phyloP scores from a whole-genome alignment of 2,888 invertebrate genomes.

The Phyllotreta striolata region DNA sequence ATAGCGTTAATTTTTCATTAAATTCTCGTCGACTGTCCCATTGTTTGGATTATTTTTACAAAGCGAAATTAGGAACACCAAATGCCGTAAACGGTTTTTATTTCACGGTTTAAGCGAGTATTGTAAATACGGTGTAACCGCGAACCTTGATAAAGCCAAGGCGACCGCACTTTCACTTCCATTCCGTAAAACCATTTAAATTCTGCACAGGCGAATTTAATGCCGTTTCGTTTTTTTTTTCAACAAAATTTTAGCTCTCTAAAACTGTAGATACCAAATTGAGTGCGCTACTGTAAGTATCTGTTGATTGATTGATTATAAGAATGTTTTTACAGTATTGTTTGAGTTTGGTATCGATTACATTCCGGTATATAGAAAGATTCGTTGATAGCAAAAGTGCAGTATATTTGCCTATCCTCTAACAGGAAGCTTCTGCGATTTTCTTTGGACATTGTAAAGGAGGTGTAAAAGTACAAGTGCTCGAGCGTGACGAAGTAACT shows the following conservation, averaged over 20 bases:
- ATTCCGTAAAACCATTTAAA: slow-evolving; percentile 6
- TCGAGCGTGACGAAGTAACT: slow-evolving; percentile 32
- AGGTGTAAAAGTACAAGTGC: slow-evolving; percentile 22
- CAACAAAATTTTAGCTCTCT: no score
- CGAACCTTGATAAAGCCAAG: slow-evolving; percentile 27
- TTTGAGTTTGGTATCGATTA: no score
- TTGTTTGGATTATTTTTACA: slow-evolving; percentile 17
- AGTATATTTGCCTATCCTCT: background rate
- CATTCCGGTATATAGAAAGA: background rate
- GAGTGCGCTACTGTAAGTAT: no score
- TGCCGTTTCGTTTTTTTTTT: no score
- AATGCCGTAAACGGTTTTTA: slow-evolving; percentile 22
- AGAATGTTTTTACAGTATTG: no score
- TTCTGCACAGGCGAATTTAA: slow-evolving; percentile 14
- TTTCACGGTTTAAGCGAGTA: slow-evolving; percentile 23
- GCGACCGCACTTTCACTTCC: slow-evolving; percentile 25
- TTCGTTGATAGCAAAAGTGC: background rate
- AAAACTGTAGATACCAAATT: no score
- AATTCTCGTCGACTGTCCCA: slow-evolving; percentile 3
- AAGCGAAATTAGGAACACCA: slow-evolving; percentile 14
- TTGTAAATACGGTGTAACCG: slow-evolving; percentile 26
- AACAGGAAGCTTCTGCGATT: slow-evolving; percentile 1
- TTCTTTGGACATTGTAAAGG: slow-evolving; percentile 1
- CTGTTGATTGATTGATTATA: no score
- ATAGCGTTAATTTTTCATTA: slow-evolving; percentile 5